A percentile compares a stretch with the other conserved stretches of the same genome.
Evolutionary conservation across 1,140 invertebrate species (phyloP).

Genomic region (Sarcophaga peregrina): DNA sequence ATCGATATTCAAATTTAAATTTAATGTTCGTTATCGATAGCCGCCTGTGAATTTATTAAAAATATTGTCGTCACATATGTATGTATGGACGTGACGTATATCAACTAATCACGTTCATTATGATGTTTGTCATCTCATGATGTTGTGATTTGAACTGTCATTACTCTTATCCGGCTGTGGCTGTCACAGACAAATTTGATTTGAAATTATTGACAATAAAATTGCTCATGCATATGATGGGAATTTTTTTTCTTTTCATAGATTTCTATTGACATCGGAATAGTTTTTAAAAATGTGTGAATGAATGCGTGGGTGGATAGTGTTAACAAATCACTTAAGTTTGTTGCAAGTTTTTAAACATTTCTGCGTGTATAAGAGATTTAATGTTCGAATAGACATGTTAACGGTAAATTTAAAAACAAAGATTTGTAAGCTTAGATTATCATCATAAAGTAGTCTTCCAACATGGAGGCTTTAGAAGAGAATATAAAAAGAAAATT

Average conservation of each 20-base stretch:
- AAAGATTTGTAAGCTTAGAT: no score
- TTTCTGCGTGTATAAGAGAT: not conserved
- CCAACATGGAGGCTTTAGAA: no score
- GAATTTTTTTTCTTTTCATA: not conserved
- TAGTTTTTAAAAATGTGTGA: not conserved
- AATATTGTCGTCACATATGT: no score
- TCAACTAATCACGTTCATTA: not conserved
- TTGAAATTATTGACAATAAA: not conserved
- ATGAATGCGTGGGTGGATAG: not conserved
- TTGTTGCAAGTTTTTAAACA: not conserved
- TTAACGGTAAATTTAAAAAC: not conserved
- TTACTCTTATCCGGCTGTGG: not conserved
- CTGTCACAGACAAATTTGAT: constrained; percentile 26
- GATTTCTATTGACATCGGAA: not conserved
- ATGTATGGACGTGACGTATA: not conserved
- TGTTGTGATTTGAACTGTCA: constrained; percentile 35
- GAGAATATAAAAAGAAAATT: no score
- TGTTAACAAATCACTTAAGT: not conserved
- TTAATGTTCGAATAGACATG: not conserved
- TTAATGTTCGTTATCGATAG: no score
- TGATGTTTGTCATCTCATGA: not conserved
- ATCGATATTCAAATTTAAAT: not conserved
- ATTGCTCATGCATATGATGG: not conserved
- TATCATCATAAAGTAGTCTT: no score
- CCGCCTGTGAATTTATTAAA: no score